A percentile compares a stretch with the other conserved stretches of the same genome.
phyloP scores from a whole-genome alignment of 2,797 vertebrate genomes.

The Anableps anableps region DNA sequence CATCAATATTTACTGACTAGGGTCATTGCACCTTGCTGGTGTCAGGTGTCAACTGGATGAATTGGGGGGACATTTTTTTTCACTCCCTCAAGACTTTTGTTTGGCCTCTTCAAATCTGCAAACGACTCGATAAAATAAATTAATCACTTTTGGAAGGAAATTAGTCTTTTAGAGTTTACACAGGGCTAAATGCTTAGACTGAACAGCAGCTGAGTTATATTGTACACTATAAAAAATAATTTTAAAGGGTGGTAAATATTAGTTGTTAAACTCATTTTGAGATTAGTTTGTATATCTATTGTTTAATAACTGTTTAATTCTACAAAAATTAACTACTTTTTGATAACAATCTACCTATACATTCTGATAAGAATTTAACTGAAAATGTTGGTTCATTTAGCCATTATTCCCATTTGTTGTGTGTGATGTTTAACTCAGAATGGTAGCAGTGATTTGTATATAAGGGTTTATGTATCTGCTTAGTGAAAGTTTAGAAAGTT shows the following conservation, averaged over 20 bases:
- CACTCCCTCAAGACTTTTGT: neutral
- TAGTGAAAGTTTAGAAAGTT: neutral
- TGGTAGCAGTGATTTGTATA: neutral
- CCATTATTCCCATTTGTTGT: neutral
- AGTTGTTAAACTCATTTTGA: neutral
- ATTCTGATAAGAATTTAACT: neutral
- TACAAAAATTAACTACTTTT: neutral
- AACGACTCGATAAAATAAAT: neutral
- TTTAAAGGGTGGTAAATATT: neutral
- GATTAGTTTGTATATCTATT: neutral
- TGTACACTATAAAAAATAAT: neutral
- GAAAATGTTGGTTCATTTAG: neutral
- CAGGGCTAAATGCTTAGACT: neutral
- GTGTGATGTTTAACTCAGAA: neutral
- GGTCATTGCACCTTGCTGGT: constrained; percentile 64
- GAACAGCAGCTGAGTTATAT: neutral
- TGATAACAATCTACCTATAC: neutral
- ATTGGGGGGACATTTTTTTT: constrained; percentile 8
- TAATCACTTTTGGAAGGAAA: neutral
- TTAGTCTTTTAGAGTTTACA: neutral
- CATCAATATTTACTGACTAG: constrained; percentile 75
- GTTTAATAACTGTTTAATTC: neutral
- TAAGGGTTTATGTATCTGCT: neutral
- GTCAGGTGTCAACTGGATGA: constrained; percentile 65
- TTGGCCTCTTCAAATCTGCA: neutral